Conservation (phyloP, 2,888 invertebrate species). For the Leptinotarsa haldemani region DNA sequence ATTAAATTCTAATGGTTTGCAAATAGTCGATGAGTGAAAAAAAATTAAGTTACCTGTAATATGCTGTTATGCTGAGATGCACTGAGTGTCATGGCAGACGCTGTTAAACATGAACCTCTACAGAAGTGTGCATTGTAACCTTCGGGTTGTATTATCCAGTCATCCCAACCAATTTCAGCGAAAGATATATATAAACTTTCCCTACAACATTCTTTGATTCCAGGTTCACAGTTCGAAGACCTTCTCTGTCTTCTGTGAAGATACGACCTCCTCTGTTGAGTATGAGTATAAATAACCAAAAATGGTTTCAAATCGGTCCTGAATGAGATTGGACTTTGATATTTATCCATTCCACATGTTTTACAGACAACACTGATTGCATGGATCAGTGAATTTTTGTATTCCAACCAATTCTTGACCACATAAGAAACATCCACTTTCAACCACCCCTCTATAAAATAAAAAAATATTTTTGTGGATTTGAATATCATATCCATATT, state of each 20-base stretch:
- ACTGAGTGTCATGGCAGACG: constrained; percentile 76
- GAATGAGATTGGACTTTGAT: constrained; percentile 76
- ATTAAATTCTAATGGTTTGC: neutral
- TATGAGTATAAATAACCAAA: constrained; percentile 82
- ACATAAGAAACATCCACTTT: constrained; percentile 82
- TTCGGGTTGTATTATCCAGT: constrained; percentile 86
- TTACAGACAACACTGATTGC: constrained; percentile 82
- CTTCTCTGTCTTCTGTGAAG: constrained; percentile 63
- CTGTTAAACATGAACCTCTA: constrained; percentile 81
- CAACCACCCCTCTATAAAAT: constrained; percentile 81
- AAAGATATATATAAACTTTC: constrained; percentile 87
- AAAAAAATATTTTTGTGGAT: neutral
- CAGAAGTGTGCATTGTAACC: constrained; percentile 92
- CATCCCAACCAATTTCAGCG: constrained; percentile 87
- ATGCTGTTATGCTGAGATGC: constrained; percentile 78
- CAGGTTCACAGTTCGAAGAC: constrained; percentile 77
- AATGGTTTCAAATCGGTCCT: constrained; percentile 80
- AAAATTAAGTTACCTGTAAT: constrained; percentile 71
- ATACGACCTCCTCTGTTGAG: constrained; percentile 70
- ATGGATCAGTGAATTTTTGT: constrained; percentile 74
- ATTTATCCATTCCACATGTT: constrained; percentile 76
- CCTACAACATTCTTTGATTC: constrained; percentile 82
- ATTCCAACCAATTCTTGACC: constrained; percentile 81
- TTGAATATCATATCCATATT: too few species aligned
- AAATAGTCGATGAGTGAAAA: neutral